Base-by-base conservation (phyloP, 2,113 vertebrate genomes). In the Parus major region DNA sequence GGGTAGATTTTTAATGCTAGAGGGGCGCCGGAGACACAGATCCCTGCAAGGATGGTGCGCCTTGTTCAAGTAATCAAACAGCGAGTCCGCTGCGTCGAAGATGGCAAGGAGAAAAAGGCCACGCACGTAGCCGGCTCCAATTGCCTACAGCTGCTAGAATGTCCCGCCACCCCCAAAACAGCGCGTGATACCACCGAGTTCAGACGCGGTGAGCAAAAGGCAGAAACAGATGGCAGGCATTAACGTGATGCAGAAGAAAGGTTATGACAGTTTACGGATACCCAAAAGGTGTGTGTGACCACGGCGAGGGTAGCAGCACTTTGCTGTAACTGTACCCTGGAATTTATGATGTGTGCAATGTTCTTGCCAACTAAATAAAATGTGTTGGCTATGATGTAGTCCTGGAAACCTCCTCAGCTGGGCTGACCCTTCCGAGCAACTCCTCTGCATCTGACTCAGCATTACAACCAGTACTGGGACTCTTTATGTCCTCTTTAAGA, bases 241-340 rank as follows among this genome's bases (percentile, higher is more conserved):
- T 46, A n/a, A 25, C 2, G 3, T 23, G 68, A n/a, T 10, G 29
- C 7, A 8, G 31, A 50, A 39, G 21, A 76, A 75, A 11, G 31
- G n/a, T 52, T 72, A 17, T 7, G 46, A 11, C 27, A 27, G 15
- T 29, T 25, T 7, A 24, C 0, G 1, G 21, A 8, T 70, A 11
- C 28, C 20, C 29, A 20, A n/a, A 25, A 59, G 19, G 9, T 2
- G 2, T 10, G 16, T 12, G 20, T 52, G 57, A 15, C 12, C 7
- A 6, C 1, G 1, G 17, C 0, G 0, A 36, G 6, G 24, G 17
- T 53, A 59, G 35, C 5, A 3, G 31, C 0, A 16, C 28, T 22
- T 29, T 6, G n/a, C 39, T 65, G 66, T 72, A 88, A 82, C 82
- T 12, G 33, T 64, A 57, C n/a, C 18, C 25, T 33, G 31, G 47